Evolutionary conservation across 2,797 vertebrate genomes (phyloP), one percentile per base, ranked within the genome.

Genomic region (Poeciliopsis paucimaculata): DNA sequence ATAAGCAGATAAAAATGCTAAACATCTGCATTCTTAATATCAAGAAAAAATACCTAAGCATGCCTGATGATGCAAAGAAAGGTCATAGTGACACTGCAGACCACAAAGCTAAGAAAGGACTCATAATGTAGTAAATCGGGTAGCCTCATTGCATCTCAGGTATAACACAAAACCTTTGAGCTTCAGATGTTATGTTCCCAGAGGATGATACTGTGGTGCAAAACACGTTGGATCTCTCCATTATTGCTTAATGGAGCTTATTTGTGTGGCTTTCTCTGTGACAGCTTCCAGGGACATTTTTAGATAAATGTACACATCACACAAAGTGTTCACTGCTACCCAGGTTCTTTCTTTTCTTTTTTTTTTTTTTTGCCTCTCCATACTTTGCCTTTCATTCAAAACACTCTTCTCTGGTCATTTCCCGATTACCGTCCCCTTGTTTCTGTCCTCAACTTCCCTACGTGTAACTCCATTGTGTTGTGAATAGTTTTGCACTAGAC

Each of bases 401-500:
- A 57, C 36, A 43, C 34, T 79, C 23, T 53, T 68, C 28, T 77
- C 53, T 39, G 36, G 72, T 78, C 46, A 78, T 75, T 86, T 86
- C 57, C 75, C 73, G 26, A 80, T 74, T 39, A 41, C 64, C 5
- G 20, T 68, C 80, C 26, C 31, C 20, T 77, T 77, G 53, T 75
- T 66, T 75, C 82, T 80, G 31, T 72, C 72, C 49, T 73, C 73
- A 71, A 72, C 39, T 55, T 53, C 49, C 73, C 55, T 73, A 53
- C 47, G 53, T n/a, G 72, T 75, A 70, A 71, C 82, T 72, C 80
- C 66, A 72, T 88, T 81, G 82, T 82, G 79, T 86, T 82, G 80
- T 93, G 87, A 91, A 94, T 90, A 85, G 86, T 82, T 88, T 92
- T 92, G 92, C 92, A 91, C 87, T 88, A 89, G 92, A 93, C 85